Base-by-base conservation (phyloP, 2,888 invertebrate species). In the Stenodera caucasica region DNA sequence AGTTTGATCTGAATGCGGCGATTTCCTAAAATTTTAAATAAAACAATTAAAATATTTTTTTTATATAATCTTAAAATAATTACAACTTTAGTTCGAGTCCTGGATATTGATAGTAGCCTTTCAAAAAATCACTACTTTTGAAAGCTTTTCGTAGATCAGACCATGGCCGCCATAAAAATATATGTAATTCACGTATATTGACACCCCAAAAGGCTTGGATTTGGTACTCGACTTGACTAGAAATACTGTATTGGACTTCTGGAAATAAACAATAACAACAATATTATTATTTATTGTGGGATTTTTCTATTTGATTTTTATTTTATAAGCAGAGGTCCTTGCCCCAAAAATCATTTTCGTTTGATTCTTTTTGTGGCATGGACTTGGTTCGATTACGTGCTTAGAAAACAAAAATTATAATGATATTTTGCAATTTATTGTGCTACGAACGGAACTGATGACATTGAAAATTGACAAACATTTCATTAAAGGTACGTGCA, bases 141-240 rank as follows among this genome's bases (percentile, higher is more conserved):
- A 88, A 86, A 54, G 89, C 88, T 58, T 88, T 86, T 21, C 86
- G 84, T 62, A 91, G 82, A 60, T 83, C 83, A 56, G 82, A 82
- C 87, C 88, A 87, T 0, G 90, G 88, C 56, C 88, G 85, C 90
- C 91, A 91, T 45, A 91, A 82, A 57, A 90, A 90, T 71, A 88
- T 83, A 77, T 91, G 91, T 60, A 91, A 82, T 75, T 90, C 89
- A 66, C 89, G 82, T 63, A 91, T 90, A 32, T 90, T 90, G 51
- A 90, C 90, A 4, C 90, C 91, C 91, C 91, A 91, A 82, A 89
- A 90, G 68, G 88, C 88, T 69, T 89, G 87, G 65, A 89, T 82
- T 77, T 87, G 87, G 78, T 90, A 91, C 60, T 87, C 84, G 58
- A 90, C 90, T 76, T 90, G 90, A 68, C 91, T 91, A 21, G 90